Evolutionary conservation across 2,113 vertebrate genomes (phyloP).

Genomic region (Semicossyphus pulcher): DNA sequence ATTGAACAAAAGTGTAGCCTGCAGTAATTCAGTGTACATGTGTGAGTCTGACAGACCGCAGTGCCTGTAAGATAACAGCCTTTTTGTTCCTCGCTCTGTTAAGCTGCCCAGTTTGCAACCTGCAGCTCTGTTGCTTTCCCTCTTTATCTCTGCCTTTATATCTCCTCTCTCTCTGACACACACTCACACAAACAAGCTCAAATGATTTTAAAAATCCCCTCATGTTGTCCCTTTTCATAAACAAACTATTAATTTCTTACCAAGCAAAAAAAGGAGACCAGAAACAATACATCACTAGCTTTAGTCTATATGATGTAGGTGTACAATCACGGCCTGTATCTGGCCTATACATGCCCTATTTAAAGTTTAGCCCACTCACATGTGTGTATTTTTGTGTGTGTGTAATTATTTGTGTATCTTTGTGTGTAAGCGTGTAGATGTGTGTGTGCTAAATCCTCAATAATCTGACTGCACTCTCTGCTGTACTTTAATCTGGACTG

Average conservation of each 20-base stretch:
- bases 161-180: background rate
- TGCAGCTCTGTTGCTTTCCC: conserved; percentile 56
- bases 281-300: conserved; percentile 3
- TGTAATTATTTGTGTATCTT: background rate
- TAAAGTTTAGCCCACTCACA: background rate
- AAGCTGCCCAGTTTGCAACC: conserved; percentile 68
- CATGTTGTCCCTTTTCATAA: background rate
- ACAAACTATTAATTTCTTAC: conserved; percentile 34
- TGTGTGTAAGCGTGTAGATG: conserved; percentile 4
- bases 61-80: conserved; percentile 59
- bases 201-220: conserved; percentile 30
- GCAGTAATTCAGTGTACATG: conserved; percentile 56
- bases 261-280: background rate
- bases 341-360: too few species aligned
- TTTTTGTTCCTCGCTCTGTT: conserved; percentile 67
- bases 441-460: conserved; percentile 34
- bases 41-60: conserved; percentile 48
- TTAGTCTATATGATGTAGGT: background rate
- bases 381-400: conserved; percentile 14
- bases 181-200: conserved; percentile 2
- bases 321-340: background rate
- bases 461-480: conserved; percentile 53
- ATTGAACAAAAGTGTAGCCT: conserved; percentile 66
- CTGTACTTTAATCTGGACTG: conserved; percentile 46
- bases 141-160: conserved; percentile 31